Evolutionary conservation across 2,888 invertebrate species (phyloP).

Genomic region (Shargacucullia verbasci): DNA sequence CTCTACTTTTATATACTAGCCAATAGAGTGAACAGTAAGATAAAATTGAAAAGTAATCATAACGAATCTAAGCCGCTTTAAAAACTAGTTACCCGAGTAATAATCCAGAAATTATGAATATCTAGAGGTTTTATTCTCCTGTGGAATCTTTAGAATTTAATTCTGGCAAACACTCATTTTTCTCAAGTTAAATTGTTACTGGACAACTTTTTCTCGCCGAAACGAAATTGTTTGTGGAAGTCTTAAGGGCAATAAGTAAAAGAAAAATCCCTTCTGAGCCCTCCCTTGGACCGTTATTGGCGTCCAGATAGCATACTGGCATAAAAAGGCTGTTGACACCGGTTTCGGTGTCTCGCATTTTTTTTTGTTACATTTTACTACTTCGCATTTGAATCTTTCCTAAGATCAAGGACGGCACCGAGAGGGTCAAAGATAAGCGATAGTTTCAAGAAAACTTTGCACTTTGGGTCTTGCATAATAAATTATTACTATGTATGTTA

Average conservation of each 20-base stretch:
- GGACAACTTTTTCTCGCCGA: slow-evolving; percentile 29
- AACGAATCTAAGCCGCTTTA: slow-evolving; percentile 4
- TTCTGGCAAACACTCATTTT: slow-evolving; percentile 23
- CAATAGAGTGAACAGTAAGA: no score
- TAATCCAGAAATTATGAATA: slow-evolving; percentile 33
- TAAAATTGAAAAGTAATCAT: neutral
- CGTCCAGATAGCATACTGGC: slow-evolving; percentile 58
- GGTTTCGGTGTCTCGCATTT: slow-evolving; percentile 34
- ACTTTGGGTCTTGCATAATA: slow-evolving; percentile 3
- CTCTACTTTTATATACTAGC: no score
- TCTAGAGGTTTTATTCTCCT: slow-evolving; percentile 26
- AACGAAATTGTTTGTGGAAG: slow-evolving; percentile 63
- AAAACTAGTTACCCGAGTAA: slow-evolving; percentile 17
- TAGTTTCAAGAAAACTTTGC: slow-evolving; percentile 11
- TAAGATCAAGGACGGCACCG: slow-evolving; percentile 21
- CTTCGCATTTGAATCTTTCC: slow-evolving; percentile 18
- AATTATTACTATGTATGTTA: slow-evolving; percentile 1
- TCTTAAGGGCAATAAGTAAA: slow-evolving; percentile 62
- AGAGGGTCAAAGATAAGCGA: slow-evolving; percentile 11
- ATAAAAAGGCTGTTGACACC: slow-evolving; percentile 62
- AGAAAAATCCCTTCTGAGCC: slow-evolving; percentile 62
- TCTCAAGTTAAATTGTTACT: slow-evolving; percentile 38
- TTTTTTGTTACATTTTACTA: slow-evolving; percentile 30
- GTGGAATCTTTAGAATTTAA: slow-evolving; percentile 17
- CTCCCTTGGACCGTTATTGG: slow-evolving; percentile 61